A percentile compares a stretch with the other conserved stretches of the same genome.
phyloP scores from a whole-genome alignment of 2,797 vertebrate genomes.

The Percopsis omiscomaycus region DNA sequence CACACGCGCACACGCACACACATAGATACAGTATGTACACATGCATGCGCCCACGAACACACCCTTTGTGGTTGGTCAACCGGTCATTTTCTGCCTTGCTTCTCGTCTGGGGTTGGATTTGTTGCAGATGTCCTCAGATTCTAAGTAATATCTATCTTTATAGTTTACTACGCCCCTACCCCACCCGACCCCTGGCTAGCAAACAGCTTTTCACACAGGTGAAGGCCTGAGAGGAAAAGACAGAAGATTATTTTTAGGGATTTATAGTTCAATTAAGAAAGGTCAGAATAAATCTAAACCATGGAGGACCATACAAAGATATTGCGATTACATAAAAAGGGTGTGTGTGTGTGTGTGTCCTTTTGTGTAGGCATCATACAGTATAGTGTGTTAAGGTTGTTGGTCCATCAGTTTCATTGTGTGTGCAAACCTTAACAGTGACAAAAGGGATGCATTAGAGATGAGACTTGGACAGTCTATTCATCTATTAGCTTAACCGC shows the following conservation, averaged over 20 bases:
- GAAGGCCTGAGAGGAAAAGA: slow-evolving; percentile 20
- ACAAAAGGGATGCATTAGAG: background rate
- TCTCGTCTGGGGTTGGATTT: slow-evolving; percentile 13
- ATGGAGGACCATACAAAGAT: slow-evolving; percentile 40
- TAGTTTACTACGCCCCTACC: slow-evolving; percentile 1
- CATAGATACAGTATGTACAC: background rate
- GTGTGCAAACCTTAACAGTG: background rate
- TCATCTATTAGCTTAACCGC: background rate
- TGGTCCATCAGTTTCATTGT: background rate
- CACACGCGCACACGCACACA: background rate
- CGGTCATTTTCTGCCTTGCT: slow-evolving; percentile 7
- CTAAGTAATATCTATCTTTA: background rate
- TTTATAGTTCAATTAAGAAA: slow-evolving; percentile 40
- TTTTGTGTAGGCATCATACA: background rate
- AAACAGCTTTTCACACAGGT: background rate
- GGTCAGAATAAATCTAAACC: slow-evolving; percentile 42
- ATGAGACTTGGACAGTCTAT: background rate
- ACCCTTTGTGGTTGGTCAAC: background rate
- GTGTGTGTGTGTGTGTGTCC: slow-evolving; percentile 3
- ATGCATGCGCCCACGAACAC: background rate
- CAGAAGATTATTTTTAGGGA: slow-evolving; percentile 35
- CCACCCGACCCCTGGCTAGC: background rate
- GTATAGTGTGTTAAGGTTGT: background rate
- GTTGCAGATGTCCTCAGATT: background rate
- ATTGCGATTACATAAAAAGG: slow-evolving; percentile 35